Base-by-base conservation (phyloP, 2,113 vertebrate genomes). In the Grantiella picta region DNA sequence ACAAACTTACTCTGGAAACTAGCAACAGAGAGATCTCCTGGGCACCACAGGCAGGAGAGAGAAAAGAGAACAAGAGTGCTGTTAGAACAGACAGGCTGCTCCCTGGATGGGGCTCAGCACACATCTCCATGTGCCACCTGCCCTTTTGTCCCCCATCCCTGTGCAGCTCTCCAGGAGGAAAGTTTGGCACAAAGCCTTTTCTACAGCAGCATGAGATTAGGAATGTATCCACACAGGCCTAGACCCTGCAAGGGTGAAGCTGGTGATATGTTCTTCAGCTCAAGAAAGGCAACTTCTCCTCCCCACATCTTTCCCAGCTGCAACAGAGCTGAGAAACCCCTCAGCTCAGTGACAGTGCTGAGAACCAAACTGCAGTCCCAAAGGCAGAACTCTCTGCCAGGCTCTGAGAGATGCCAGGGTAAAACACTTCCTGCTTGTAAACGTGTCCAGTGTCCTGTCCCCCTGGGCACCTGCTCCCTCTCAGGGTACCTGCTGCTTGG, bases 11-110 rank as follows among this genome's bases (percentile, higher is more conserved):
- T 98, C 97, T 98, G 98, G 93, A 98, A 99, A 98, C 98, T 98
- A 99, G 98, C 98, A 98, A 98, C 81, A 96, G 98, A 99, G 97
- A 99, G 98, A 98, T 99, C 98, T 95, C 98, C 98, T 98, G 98
- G 96, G 92, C 89, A 94, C 88, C 98, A 98, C 0, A 0, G 69
- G 70, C 75, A 86, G 87, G 60, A 96, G 75, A 93, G 78, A 95
- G 60, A 94, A 95, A 94, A 95, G 53, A 96, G 76, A 97, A 96
- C 50, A 85, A 94, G 71, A 94, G 70, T 64, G 50, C 81, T 5
- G 54, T 96, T 95, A 96, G 71, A 93, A 91, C 44, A 93, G 82
- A 50, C 36, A 69, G 64, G 42, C 70, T 53, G 66, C 45, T 72
- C 35, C 38, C 36, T 5, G 12, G 54, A 31, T 2, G 4, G 70